Evolutionary conservation across 2,888 invertebrate genomes (phyloP).

Genomic region (Sminthurides aquaticus): DNA sequence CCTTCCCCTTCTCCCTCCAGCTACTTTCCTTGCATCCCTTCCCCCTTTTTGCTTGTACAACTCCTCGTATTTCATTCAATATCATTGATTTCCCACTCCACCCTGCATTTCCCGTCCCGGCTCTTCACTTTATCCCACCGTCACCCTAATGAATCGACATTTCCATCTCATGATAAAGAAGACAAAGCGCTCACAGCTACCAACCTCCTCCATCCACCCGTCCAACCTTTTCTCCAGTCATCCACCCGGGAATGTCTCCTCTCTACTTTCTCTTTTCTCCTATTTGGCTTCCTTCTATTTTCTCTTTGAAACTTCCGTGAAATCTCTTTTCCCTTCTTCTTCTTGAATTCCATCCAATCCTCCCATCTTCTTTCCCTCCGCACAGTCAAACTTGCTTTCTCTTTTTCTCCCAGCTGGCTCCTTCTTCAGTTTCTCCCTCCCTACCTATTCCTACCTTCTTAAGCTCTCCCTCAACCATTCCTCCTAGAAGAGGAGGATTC

Average conservation of each 20-base stretch:
- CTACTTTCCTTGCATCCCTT: not conserved
- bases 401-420: not conserved
- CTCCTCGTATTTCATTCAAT: conserved; percentile 7
- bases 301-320: too few relatives aligned
- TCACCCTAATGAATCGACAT: conserved; percentile 33
- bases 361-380: not conserved
- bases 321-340: not conserved
- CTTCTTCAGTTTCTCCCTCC: too few relatives aligned
- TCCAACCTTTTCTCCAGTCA: not conserved
- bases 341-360: not conserved
- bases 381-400: too few relatives aligned
- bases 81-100: conserved; percentile 11
- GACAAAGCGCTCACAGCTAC: conserved; percentile 26
- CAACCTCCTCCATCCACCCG: conserved; percentile 12
- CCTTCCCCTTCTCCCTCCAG: conserved; percentile 1
- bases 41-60: not conserved
- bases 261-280: too few relatives aligned
- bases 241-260: too few relatives aligned
- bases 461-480: too few relatives aligned
- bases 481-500: too few relatives aligned
- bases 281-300: too few relatives aligned
- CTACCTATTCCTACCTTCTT: too few relatives aligned
- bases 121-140: conserved; percentile 8
- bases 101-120: not conserved
- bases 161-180: conserved; percentile 31